phyloP scores from a whole-genome alignment of 64 coral and sea anemone genomes.

The Stichodactyla helianthus region DNA sequence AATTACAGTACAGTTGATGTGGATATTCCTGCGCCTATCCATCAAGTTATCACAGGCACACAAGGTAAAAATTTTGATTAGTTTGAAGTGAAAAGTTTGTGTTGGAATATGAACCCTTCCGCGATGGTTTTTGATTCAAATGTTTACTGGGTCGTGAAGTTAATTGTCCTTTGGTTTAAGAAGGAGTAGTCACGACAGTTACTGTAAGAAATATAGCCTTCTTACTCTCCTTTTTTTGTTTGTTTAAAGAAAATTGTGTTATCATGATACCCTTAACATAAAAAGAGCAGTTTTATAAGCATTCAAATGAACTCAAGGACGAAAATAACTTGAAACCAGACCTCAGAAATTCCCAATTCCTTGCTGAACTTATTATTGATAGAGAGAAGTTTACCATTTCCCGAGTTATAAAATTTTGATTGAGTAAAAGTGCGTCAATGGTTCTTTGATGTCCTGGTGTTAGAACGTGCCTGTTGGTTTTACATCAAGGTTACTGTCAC shows the following conservation, averaged over 20 bases:
- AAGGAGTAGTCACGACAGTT: too few species aligned
- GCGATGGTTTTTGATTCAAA: not conserved
- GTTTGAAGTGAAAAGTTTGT: not conserved
- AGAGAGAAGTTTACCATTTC: not conserved
- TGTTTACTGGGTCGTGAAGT: not conserved
- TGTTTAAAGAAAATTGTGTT: not conserved
- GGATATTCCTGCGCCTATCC: constrained; percentile 83
- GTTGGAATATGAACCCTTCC: not conserved
- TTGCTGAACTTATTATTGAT: not conserved
- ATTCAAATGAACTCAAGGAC: not conserved
- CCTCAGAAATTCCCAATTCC: not conserved
- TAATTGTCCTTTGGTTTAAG: not conserved
- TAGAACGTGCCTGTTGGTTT: not conserved
- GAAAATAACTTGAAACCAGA: not conserved
- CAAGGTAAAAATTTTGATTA: constrained; percentile 60
- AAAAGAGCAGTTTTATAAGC: not conserved
- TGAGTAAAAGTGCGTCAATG: not conserved
- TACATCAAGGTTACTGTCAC: not conserved
- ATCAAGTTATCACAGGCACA: constrained; percentile 88
- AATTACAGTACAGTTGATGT: constrained; percentile 70
- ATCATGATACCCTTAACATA: too few species aligned
- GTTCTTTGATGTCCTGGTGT: not conserved
- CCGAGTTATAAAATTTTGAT: not conserved
- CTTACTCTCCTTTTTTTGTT: not conserved
- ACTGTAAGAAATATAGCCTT: too few species aligned